Base-by-base conservation (phyloP, 2,113 vertebrate genomes). In the Riparia riparia region DNA sequence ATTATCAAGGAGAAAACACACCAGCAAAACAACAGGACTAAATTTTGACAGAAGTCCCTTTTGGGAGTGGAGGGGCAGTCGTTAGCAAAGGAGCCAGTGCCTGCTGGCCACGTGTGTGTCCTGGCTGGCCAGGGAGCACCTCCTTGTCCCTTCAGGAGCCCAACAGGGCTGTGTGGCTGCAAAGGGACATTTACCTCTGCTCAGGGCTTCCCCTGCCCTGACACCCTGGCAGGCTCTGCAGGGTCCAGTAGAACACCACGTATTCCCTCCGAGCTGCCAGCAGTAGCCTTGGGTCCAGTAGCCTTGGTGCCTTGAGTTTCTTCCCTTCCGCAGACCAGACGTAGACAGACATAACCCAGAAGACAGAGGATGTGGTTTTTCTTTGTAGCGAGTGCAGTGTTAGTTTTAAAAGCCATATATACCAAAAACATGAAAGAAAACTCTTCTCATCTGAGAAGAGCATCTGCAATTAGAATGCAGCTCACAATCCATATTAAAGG, bases 381-480 rank as follows among this genome's bases (percentile, higher is more conserved):
- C n/a, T 65, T 45, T 10, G 1, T 41, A 10, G 18, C 2, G 1
- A 82, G n/a, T 61, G 49, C 45, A 28, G 44, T n/a, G 60, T 47
- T 88, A 12, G 14, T 49, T 82, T 78, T 47, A 50, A 80, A 86
- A 61, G 39, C 41, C 1, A 0, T 15, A 17, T 34, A 15, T 39
- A 4, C n/a, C 63, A 68, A 2, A 70, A 74, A 11, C 29, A 12
- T 21, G 60, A 90, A 92, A 63, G 17, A 69, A 83, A 64, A 31
- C 26, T 57, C 74, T 81, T 17, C 34, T 89, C 44, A 24, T 64
- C 26, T 65, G 74, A 70, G 69, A 90, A 56, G 58, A 89, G 63
- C 47, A 49, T 74, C 76, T 93, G 64, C 44, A 60, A 60, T 92
- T 64, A 42, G 19, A 65, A 50, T 74, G 82, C 90, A 94, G 83